Base-by-base conservation (phyloP, 2,797 vertebrate species). In the Stomatorhinus walkeri region DNA sequence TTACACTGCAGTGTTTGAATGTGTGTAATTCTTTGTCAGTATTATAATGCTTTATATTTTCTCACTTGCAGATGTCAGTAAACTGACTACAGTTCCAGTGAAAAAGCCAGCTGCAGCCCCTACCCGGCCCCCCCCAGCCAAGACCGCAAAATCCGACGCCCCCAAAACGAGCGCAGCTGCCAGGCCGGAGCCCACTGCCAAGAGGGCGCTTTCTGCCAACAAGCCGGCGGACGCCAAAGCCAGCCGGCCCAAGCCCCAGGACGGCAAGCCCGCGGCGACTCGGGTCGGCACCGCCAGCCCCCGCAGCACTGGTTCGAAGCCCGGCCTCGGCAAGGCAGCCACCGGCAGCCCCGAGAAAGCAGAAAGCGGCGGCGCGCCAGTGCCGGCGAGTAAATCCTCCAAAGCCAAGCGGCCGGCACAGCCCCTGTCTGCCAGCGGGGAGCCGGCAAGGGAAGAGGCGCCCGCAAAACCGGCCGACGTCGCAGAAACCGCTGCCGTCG, bases 341-440 rank as follows among this genome's bases (percentile, higher is more conserved):
- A 89, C 93, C 8, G 40, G 90, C 1, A 92, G 93, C 85, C 91
- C 93, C 46, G 92, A 95, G 93, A 96, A 96, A 76, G 90, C 93
- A 6, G 95, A 95, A 64, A 95, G 95, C 68, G 96, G 94, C 92
- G 95, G 93, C 91, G 95, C 95, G 4, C 95, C 96, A 0, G 95
- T 95, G 90, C 94, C 96, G 4, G 94, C 96, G 19, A 96, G 95
- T 85, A 94, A 95, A 9, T 95, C 91, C 8, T 93, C 95, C 56
- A 96, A 96, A 92, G 59, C 92, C 51, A 79, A 88, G 2, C 76
- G 49, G 2, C 8, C n/a, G 0, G 85, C 83, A 36, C 92, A 94
- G 72, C 61, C 93, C 4, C 91, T 87, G 10, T 52, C 59, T 24
- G 83, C 87, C 84, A 49, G 88, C 10, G 68, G 61, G 88, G 61